phyloP scores from a whole-genome alignment of 37 sponge, comb jelly and placozoan species.

The Theonella swinhoei region DNA sequence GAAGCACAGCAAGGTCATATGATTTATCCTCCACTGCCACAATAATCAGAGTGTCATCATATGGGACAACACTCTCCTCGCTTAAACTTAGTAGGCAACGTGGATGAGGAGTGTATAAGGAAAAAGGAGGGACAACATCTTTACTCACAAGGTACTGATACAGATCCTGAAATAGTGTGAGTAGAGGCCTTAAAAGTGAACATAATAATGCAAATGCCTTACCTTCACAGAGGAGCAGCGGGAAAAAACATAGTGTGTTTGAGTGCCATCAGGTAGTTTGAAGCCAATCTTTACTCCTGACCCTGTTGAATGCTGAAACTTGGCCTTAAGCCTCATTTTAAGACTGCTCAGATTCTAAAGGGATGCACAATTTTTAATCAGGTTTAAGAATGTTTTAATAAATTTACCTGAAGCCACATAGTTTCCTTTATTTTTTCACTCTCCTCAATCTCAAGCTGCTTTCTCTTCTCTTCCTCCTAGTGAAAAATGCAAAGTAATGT shows the following conservation, averaged over 20 bases:
- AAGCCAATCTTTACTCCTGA: not conserved
- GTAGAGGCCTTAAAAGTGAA: not conserved
- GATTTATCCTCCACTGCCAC: not conserved
- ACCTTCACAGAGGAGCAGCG: not conserved
- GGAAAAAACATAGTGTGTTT: not conserved
- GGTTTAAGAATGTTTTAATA: not conserved
- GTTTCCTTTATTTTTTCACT: too few relatives aligned
- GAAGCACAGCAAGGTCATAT: not conserved
- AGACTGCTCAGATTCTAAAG: not conserved
- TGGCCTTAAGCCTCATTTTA: not conserved
- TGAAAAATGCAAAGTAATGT: too few relatives aligned
- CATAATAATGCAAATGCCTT: not conserved
- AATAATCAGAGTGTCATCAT: not conserved
- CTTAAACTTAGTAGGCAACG: not conserved
- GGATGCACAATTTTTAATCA: not conserved
- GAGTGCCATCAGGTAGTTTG: not conserved
- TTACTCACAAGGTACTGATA: not conserved
- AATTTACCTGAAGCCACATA: not conserved
- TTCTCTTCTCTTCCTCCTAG: not conserved
- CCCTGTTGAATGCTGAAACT: not conserved
- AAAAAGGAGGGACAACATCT: not conserved
- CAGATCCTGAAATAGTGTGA: not conserved
- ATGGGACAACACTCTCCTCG: not conserved
- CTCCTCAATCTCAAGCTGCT: not conserved
- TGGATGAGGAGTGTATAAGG: not conserved